Conservation (phyloP, 1,140 invertebrate genomes). For the Magallana ariakensis region DNA sequence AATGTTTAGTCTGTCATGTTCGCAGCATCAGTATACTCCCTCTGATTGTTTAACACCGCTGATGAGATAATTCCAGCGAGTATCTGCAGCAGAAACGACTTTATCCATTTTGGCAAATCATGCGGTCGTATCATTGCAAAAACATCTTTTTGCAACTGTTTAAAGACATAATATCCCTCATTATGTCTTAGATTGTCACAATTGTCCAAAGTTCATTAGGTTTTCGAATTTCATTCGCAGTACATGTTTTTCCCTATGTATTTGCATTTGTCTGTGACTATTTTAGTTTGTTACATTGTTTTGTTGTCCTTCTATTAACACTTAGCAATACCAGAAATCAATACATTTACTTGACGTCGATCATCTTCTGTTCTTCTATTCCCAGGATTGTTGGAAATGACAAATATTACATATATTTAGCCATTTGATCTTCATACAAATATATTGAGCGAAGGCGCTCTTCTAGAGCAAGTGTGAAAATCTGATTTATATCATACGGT, state of each 20-base stretch:
- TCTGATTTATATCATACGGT: conserved; percentile 28
- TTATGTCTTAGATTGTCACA: conserved; percentile 46
- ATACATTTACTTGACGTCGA: conserved; percentile 1
- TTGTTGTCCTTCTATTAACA: conserved; percentile 46
- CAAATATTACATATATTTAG: conserved; percentile 53
- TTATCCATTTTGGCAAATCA: conserved; percentile 57
- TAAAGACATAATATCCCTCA: conserved; percentile 60
- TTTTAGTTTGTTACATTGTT: conserved; percentile 40
- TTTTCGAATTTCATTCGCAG: conserved; percentile 43
- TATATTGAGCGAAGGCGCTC: conserved; percentile 44
- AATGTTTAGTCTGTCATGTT: neutral
- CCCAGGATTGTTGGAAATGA: conserved; percentile 62
- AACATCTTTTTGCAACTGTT: conserved; percentile 59
- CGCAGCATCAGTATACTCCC: neutral
- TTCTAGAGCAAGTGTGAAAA: conserved; percentile 47
- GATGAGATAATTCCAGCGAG: conserved; percentile 49
- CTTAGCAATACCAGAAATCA: conserved; percentile 43
- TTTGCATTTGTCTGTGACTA: conserved; percentile 43
- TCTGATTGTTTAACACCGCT: neutral
- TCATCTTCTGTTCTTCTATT: conserved; percentile 46
- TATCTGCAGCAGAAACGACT: conserved; percentile 56
- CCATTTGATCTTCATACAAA: conserved; percentile 50
- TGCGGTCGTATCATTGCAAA: conserved; percentile 67
- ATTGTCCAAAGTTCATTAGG: conserved; percentile 21
- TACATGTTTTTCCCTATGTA: conserved; percentile 43